Base-by-base conservation (phyloP, 2,797 vertebrate species). In the Cyclura pinguis region DNA sequence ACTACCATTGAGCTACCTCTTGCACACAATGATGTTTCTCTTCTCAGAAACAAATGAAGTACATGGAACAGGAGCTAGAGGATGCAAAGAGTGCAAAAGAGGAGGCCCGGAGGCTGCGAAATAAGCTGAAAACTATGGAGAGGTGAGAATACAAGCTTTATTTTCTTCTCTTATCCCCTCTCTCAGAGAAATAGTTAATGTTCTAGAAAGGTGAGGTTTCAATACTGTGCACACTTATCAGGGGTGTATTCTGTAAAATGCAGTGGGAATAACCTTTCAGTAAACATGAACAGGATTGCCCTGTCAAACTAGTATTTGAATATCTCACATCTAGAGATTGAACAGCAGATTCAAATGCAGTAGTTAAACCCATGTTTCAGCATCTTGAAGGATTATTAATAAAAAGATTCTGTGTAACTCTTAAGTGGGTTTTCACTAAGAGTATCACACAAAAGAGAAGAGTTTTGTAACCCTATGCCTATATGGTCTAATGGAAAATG, bases 41-140 rank as follows among this genome's bases (percentile, higher is more conserved):
- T 87, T 93, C 84, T 94, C 94, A 99, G 99, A 99, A 99, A 97
- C 99, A 99, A 97, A 98, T 99, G 98, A 97, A 96, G 78, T 99
- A 97, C 94, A 90, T 99, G 94, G 98, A 99, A 95, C 98, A 97
- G 59, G 98, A 99, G 87, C 98, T 98, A 88, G 97, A 97, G 83
- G 98, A 99, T 12, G 94, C 93, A 87, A 98, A 97, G 87, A 96
- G 97, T 69, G 98, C 98, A 10, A 99, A 98, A 93, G 98, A 99
- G 22, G 99, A 99, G 94, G 97, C 97, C 4, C 96, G 96, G 42
- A 97, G 95, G 24, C 98, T 99, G 82, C 95, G 97, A 87, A 97
- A 94, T 93, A 99, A 98, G 95, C 96, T 99, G 97, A 98, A 97
- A 95, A 98, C 97, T 29, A 98, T 98, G 96, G 98, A 99, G 95